A percentile compares a stretch with the other conserved stretches of the same genome.
Evolutionary conservation across 2,797 vertebrate genomes (phyloP).

Genomic region (Muscicapa comitata): DNA sequence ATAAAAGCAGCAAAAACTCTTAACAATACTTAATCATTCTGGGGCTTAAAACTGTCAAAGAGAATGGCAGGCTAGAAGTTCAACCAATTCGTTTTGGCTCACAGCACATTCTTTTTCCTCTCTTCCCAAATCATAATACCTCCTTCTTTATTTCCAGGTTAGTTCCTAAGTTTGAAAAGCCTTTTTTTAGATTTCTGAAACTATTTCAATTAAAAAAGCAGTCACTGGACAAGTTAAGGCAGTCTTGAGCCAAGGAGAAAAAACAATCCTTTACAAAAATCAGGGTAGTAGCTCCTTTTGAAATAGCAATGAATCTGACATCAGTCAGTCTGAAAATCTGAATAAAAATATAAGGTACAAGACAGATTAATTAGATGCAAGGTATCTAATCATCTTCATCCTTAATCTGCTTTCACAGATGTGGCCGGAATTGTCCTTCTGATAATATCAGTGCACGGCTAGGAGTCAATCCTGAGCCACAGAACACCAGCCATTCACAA

Average conservation of each 20-base stretch:
- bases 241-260: neutral
- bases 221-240: neutral
- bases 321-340: neutral
- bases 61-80: neutral
- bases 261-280: neutral
- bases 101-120: neutral
- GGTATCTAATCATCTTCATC: neutral
- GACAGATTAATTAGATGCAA: neutral
- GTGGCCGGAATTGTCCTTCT: neutral
- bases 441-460: neutral
- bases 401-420: neutral
- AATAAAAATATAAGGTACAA: neutral
- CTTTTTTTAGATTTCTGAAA: neutral
- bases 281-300: neutral
- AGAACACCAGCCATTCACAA: neutral
- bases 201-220: neutral
- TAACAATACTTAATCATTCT: slow-evolving; percentile 21
- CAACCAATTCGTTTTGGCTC: neutral
- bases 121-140: neutral
- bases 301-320: neutral
- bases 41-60: slow-evolving; percentile 13
- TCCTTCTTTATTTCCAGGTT: neutral
- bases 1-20: slow-evolving; percentile 8
- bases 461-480: neutral
- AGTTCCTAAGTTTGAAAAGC: neutral